Percentiles rank a stretch among this genome's conserved stretches.
Evolutionary conservation across 1,140 invertebrate species (phyloP).

Genomic region (Scaptodrosophila lebanonensis): DNA sequence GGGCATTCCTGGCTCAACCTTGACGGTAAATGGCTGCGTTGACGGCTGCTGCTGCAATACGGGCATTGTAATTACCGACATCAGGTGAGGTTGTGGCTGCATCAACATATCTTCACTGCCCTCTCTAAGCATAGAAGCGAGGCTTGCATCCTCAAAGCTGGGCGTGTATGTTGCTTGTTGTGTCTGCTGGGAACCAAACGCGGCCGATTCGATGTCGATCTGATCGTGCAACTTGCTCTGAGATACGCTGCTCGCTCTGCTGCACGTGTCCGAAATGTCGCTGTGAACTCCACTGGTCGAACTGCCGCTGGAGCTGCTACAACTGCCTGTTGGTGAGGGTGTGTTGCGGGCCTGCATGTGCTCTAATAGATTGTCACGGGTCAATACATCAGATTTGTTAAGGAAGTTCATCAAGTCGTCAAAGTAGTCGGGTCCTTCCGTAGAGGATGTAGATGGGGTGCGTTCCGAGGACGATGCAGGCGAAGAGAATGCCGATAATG

Average conservation of each 20-base stretch:
- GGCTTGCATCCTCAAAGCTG: neutral
- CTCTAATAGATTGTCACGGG: constrained; percentile 23
- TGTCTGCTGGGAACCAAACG: neutral
- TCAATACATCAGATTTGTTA: constrained; percentile 42
- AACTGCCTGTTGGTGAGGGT: constrained; percentile 65
- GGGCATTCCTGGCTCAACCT: neutral
- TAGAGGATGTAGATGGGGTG: constrained; percentile 1
- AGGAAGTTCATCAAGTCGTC: constrained; percentile 48
- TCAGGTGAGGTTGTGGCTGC: constrained; percentile 2
- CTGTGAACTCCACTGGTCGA: constrained; percentile 65
- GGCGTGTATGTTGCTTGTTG: too few relatives aligned
- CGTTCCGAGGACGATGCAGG: constrained; percentile 2
- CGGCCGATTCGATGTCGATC: constrained; percentile 10
- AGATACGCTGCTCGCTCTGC: constrained; percentile 1
- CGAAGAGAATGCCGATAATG: constrained; percentile 12
- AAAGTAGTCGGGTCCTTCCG: constrained; percentile 9
- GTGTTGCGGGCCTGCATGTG: constrained; percentile 43
- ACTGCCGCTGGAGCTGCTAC: constrained; percentile 43
- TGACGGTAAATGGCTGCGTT: neutral
- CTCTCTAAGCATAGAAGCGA: neutral
- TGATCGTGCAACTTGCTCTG: constrained; percentile 9
- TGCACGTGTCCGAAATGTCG: constrained; percentile 41
- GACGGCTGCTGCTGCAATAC: neutral
- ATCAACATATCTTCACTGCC: neutral
- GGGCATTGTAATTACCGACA: neutral